Evolutionary conservation across 2,888 invertebrate genomes (phyloP), one percentile per base, ranked within the genome.

Genomic region (Protodeltote pygarga): DNA sequence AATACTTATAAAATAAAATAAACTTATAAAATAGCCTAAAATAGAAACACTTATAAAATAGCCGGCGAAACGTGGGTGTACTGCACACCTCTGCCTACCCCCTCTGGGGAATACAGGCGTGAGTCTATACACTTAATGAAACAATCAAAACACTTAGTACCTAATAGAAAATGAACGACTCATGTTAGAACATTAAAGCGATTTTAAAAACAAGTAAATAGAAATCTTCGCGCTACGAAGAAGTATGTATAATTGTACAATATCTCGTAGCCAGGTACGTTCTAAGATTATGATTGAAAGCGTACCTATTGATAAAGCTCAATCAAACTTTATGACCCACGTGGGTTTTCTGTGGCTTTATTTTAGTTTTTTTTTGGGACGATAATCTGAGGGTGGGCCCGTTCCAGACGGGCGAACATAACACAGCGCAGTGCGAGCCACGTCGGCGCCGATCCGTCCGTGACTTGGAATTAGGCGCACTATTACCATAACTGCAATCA

Each of bases 401-500:
- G 82, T 82, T 79, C 76, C 80, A 74, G 71, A 65, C 71, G 62
- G 67, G 63, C 67, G 70, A 57, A 57, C 78, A 73, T 65, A 41
- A 46, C 58, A 46, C 42, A 44, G 50, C 46, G 54, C 47, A 59
- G 53, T 53, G 58, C 44, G 71, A 76, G 77, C 73, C 76, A 64
- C 64, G 63, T 62, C 73, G 80, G 76, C 79, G 79, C 74, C 81
- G 71, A 68, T 55, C 62, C 68, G 67, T 63, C 74, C 81, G 76
- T 85, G 85, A 85, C 79, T 83, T 82, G 79, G 78, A 65, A 66
- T 66, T 65, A 59, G 63, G 61, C 44, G 49, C 31, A 52, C 41
- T 62, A 59, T 57, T 54, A 57, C 62, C 62, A 67, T 59, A 52
- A 38, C 45, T 53, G 54, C 72, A 84, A 85, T 87, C 81, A 77